A percentile compares a stretch with the other conserved stretches of the same genome.
phyloP scores from a whole-genome alignment of 2,113 vertebrate species.

The Trogon surrucura region DNA sequence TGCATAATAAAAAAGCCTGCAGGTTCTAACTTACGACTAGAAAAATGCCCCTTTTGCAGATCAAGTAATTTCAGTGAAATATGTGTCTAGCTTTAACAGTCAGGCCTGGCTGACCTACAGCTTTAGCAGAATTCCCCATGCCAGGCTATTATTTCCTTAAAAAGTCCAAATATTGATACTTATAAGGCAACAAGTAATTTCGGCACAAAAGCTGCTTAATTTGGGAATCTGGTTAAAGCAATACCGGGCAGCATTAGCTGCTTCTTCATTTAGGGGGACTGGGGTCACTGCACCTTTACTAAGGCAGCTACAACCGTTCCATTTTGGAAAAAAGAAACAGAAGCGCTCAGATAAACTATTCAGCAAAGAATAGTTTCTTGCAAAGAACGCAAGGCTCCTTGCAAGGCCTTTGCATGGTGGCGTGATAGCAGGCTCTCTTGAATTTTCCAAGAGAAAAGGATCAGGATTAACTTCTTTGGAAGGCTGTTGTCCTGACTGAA shows the following conservation, averaged over 20 bases:
- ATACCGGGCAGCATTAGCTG: neutral
- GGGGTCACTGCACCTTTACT: neutral
- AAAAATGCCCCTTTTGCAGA: neutral
- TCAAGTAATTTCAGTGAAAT: neutral
- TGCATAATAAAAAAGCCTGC: neutral
- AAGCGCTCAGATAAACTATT: neutral
- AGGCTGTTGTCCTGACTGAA: neutral
- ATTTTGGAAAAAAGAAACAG: neutral
- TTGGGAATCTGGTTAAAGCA: neutral
- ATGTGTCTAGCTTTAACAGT: neutral
- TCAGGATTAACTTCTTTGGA: neutral
- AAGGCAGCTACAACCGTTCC: neutral
- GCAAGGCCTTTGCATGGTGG: neutral
- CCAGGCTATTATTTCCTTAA: neutral
- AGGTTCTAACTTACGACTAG: neutral
- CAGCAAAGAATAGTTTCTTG: neutral
- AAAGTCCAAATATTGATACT: neutral
- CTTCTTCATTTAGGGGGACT: neutral
- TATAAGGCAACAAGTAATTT: neutral
- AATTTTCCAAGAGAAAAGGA: neutral
- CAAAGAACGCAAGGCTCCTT: neutral
- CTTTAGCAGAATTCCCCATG: neutral
- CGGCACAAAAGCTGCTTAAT: neutral
- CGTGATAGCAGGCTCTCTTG: neutral
- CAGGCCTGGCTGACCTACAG: neutral